Base-by-base conservation (phyloP, 2,888 invertebrate genomes). In the Hecatera dysodea region DNA sequence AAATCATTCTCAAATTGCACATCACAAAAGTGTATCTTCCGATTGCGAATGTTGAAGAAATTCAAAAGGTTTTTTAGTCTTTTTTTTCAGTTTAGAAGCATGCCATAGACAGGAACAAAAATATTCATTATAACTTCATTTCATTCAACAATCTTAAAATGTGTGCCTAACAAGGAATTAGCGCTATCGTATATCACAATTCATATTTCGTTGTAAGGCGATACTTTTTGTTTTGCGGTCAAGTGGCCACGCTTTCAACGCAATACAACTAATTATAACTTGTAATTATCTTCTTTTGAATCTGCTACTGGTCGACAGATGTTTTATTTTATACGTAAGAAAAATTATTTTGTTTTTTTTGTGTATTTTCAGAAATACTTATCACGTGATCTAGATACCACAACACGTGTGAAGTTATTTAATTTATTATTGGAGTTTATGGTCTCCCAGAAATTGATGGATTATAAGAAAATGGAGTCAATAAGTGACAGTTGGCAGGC, bases 1-100 rank as follows among this genome's bases (percentile, higher is more conserved):
- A 95, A 95, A 94, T 93, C 90, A 91, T 90, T 94, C 95, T 95
- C 95, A 94, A 94, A 95, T 95, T 95, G 95, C 95, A 94, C 90
- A 92, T 90, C 88, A 84, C 87, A 90, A 87, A 89, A 88, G 87
- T 90, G 81, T 84, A 86, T 90, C 92, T 94, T 94, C 93, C 93
- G 93, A 93, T 93, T 92, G 87, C 88, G 72, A 85, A 87, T 86
- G 75, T 83, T 81, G 71, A 72, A 75, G 76, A 83, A 81, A 81
- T 53, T 64, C 72, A 72, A 79, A 76, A 80, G 72, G 78, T 84
- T 85, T 86, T 86, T 85, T 82, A 56, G 0, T 4, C 19, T 24
- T 60, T 65, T 63, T 80, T 81, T 75, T 69, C 39, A 19, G 0
- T 46, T 24, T 71, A 61, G 64, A 79, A 80, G 62, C 75, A 80